Evolutionary conservation across 2,113 vertebrate species (phyloP), one percentile per base, ranked within the genome.

Genomic region (Nanger granti): DNA sequence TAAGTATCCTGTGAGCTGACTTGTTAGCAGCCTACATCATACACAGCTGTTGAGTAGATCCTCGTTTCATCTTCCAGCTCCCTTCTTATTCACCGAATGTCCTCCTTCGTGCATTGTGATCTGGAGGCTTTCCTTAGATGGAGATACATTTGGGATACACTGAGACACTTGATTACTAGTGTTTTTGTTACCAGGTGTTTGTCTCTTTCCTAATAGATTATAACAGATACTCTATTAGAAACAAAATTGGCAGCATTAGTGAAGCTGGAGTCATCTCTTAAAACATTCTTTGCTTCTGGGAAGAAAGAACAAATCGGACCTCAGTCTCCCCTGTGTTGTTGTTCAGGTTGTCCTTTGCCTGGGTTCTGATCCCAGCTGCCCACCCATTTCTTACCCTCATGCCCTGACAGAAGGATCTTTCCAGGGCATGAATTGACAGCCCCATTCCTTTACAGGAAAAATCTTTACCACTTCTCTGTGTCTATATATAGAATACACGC

Each of bases 121-220:
- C 64, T 47, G 31, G 49, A 87, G 7, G 49, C 52, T 11, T 69
- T 29, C 34, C 44, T 44, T 84, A 57, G 60, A 34, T 12, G 4
- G 15, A 10, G 80, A 95, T 37, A n/a, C 8, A 1, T 88, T 69
- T 29, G 8, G 64, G 62, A 22, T n/a, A 52, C 49, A 5, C 1
- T 1, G 64, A 66, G 66, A n/a, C 66, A 85, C 80, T 3, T 17
- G n/a, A 34, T 44, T 59, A 41, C 29, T 44, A 3, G 8, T 85
- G 26, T 29, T 73, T 87, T 76, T 69, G 55, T 93, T 76, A 86
- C 49, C 49, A 44, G 37, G 66, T 62, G 0, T 93, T 93, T 96
- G 88, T 93, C 87, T 90, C 1, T 69, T 83, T 93, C 82, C 62
- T 93, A 13, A 57, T 91, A 62, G 15, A 41, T 49, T 64, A 20